Base-by-base conservation (phyloP, 1,140 invertebrate species). In the Tachypleus tridentatus region DNA sequence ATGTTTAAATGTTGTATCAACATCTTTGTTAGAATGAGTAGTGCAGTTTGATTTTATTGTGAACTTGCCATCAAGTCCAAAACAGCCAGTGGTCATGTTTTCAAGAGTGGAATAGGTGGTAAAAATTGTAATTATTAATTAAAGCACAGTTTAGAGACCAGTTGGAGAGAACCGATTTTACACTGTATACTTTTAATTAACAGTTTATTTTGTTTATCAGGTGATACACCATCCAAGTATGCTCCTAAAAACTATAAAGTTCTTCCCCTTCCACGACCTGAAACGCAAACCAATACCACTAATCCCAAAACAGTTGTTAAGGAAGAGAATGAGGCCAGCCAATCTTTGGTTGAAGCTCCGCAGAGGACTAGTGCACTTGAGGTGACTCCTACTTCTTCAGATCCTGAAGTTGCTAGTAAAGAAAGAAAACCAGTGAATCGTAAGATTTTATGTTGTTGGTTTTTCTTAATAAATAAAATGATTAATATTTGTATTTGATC, bases 161-260 rank as follows among this genome's bases (percentile, higher is more conserved):
- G 53, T 54, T 54, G 7, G n/a, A n/a, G 53, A 9, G 7, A 51
- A 51, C 9, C 3, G 50, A 29, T 29, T 29, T 29, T 29, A 29
- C 29, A 29, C 29, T 29, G 29, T 29, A 29, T 29, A 29, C 29
- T 29, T 29, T 29, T 29, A 29, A 29, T 29, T 0, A 29, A 53
- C 49, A 47, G 6, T 54, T 51, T 49, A 11, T 5, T 57, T 29
- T 58, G 51, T 58, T 60, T 58, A 51, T 10, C 8, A 67, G 66
- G 62, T 49, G 62, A 64, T 54, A 63, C 7, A 4, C 60, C 60
- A 52, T 47, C 57, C 8, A 50, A 50, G 57, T 64, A 49, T 65
- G 49, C 67, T 50, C 60, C 67, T 59, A 61, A 65, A 51, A 56
- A 58, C 9, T 62, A 67, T 10, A 49, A 50, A 49, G 48, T 51